Evolutionary conservation across 1,140 invertebrate species (phyloP).

Genomic region (Drosophila kurseongensis): DNA sequence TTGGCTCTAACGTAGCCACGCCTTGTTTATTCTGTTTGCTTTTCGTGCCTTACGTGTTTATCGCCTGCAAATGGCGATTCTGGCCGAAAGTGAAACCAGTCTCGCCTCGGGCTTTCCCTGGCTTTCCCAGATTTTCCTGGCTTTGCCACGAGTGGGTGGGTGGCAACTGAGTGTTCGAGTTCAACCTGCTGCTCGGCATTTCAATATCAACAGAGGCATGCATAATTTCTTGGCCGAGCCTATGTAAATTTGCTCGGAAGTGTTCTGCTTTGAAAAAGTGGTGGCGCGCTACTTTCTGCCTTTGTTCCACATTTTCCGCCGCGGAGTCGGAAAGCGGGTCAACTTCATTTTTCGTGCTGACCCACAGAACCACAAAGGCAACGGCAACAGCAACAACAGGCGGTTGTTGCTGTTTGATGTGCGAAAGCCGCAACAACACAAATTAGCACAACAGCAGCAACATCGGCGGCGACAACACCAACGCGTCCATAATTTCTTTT

Average conservation of each 20-base stretch:
- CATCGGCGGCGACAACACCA: conserved; percentile 27
- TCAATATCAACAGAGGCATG: conserved; percentile 80
- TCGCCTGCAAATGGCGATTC: conserved; percentile 65
- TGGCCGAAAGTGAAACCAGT: conserved; percentile 60
- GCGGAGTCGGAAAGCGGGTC: conserved; percentile 63
- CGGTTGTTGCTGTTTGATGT: conserved; percentile 62
- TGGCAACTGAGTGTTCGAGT: conserved; percentile 12
- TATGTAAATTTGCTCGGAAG: conserved; percentile 75
- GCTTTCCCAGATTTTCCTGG: conserved; percentile 20
- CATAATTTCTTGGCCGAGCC: conserved; percentile 71
- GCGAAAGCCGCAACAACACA: conserved; percentile 73
- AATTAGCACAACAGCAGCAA: conserved; percentile 65
- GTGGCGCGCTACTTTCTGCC: conserved; percentile 18
- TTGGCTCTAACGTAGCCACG: conserved; percentile 14
- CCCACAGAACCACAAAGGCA: conserved; percentile 56
- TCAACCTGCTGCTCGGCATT: conserved; percentile 62
- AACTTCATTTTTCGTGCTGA: conserved; percentile 79
- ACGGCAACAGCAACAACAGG: conserved; percentile 50
- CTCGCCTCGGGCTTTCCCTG: conserved; percentile 43
- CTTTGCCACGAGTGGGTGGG: conserved; percentile 35
- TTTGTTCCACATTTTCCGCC: conserved; percentile 52
- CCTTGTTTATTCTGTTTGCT: conserved; percentile 62
- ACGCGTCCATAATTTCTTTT: conserved; percentile 71
- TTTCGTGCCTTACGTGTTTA: conserved; percentile 75
- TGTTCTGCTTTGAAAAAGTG: conserved; percentile 30